phyloP scores from a whole-genome alignment of 2,113 vertebrate genomes.

The Benitochromis conjunctus region DNA sequence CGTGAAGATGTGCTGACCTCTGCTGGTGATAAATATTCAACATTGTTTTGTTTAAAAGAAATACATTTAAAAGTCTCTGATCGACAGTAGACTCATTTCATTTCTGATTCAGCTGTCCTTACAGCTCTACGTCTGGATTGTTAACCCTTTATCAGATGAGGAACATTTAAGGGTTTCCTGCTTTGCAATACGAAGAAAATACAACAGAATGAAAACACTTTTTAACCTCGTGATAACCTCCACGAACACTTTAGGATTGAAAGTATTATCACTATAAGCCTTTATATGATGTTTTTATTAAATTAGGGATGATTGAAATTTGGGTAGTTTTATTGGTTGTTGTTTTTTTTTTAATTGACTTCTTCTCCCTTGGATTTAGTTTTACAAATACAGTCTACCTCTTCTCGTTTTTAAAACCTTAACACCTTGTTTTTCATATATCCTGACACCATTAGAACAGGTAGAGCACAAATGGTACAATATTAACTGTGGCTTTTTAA shows the following conservation, averaged over 20 bases:
- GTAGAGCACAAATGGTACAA: not conserved
- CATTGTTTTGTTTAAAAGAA: not conserved
- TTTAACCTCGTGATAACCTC: not conserved
- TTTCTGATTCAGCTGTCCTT: not conserved
- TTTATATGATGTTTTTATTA: not conserved
- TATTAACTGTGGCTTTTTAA: not conserved
- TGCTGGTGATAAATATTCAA: conserved; percentile 44
- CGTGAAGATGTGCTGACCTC: conserved; percentile 61
- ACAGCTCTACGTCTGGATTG: not conserved
- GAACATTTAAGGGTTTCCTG: not conserved
- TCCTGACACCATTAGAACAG: not conserved
- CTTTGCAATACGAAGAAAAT: not conserved
- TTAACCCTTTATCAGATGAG: not conserved
- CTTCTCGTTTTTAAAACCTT: not conserved
- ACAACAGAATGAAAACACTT: rapidly evolving
- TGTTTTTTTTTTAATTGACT: not conserved
- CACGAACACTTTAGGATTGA: not conserved
- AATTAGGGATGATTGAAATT: not conserved
- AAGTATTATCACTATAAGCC: not conserved
- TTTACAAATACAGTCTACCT: not conserved
- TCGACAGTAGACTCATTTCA: not conserved
- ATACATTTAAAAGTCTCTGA: not conserved
- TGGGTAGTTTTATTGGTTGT: not conserved
- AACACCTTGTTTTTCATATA: not conserved
- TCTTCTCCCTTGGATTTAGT: not conserved